Conservation (phyloP, 2,113 vertebrate genomes). For the Apodemus speciosus region DNA sequence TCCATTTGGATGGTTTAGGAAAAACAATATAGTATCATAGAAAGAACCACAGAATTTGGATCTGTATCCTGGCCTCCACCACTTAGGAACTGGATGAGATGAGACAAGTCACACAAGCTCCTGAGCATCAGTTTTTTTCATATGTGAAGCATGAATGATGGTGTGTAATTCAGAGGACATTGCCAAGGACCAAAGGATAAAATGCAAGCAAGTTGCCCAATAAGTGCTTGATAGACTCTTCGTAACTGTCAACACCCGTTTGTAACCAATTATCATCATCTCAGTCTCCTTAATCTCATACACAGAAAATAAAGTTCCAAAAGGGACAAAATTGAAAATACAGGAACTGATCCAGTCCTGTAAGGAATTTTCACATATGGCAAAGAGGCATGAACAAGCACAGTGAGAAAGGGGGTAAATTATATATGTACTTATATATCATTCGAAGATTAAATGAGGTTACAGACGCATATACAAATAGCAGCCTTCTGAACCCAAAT, state of each 20-base stretch:
- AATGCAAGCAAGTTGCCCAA: neutral
- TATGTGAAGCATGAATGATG: conserved; percentile 4
- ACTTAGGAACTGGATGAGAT: conserved; percentile 58
- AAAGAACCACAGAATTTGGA: conserved; percentile 62
- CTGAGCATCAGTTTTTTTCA: neutral
- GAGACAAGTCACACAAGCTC: conserved; percentile 50
- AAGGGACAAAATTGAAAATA: neutral
- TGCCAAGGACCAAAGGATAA: conserved; percentile 27
- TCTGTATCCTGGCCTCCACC: conserved; percentile 12
- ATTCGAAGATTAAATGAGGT: neutral
- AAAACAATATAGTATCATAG: conserved; percentile 65
- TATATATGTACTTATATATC: neutral
- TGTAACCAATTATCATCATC: neutral
- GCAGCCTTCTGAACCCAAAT: neutral
- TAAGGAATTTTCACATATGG: neutral
- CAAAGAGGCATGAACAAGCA: neutral
- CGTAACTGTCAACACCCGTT: neutral
- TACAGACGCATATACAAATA: neutral
- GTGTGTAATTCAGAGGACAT: neutral
- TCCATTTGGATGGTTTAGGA: conserved; percentile 57
- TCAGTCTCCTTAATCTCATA: neutral
- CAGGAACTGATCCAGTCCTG: neutral
- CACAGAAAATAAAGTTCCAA: conserved; percentile 5
- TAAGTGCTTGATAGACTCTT: conserved; percentile 15
- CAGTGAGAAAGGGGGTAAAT: neutral